Percentiles rank a stretch among this genome's conserved stretches.
phyloP scores from a whole-genome alignment of 2,797 vertebrate genomes.

The Sebastes melanostomus region DNA sequence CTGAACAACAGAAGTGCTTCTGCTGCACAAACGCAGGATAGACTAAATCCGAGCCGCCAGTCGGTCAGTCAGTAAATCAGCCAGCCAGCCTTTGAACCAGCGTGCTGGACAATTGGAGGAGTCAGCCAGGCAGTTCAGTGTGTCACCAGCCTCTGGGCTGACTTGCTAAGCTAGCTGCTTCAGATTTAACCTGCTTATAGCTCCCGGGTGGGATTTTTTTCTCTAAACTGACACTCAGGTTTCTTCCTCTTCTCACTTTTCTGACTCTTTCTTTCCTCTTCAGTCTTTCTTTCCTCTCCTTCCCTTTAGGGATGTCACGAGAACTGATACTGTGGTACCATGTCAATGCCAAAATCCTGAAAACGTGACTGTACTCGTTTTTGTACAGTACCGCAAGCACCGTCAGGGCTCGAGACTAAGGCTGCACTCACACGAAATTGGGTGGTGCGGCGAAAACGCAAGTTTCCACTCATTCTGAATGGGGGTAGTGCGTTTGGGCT shows the following conservation, averaged over 20 bases:
- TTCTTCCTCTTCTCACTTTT: conserved; percentile 20
- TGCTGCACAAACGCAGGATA: conserved; percentile 75
- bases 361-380: too few relatives aligned
- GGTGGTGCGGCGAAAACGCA: too few relatives aligned
- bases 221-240: conserved; percentile 32
- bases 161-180: conserved; percentile 70
- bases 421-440: too few relatives aligned
- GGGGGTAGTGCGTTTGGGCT: too few relatives aligned
- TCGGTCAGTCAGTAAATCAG: conserved; percentile 68
- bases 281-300: neutral
- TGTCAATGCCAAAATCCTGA: too few relatives aligned
- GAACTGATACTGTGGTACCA: too few relatives aligned
- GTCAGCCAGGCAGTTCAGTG: conserved; percentile 65
- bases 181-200: conserved; percentile 70
- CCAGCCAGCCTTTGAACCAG: conserved; percentile 65
- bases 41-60: conserved; percentile 69
- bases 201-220: conserved; percentile 40
- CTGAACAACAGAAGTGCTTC: conserved; percentile 80
- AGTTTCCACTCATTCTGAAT: too few relatives aligned
- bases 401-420: too few relatives aligned
- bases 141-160: conserved; percentile 70
- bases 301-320: neutral
- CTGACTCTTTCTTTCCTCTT: neutral
- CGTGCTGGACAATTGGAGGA: conserved; percentile 69
- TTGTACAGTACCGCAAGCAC: too few relatives aligned